Evolutionary conservation across 2,888 invertebrate species (phyloP).

Genomic region (Gnatocerus cornutus): DNA sequence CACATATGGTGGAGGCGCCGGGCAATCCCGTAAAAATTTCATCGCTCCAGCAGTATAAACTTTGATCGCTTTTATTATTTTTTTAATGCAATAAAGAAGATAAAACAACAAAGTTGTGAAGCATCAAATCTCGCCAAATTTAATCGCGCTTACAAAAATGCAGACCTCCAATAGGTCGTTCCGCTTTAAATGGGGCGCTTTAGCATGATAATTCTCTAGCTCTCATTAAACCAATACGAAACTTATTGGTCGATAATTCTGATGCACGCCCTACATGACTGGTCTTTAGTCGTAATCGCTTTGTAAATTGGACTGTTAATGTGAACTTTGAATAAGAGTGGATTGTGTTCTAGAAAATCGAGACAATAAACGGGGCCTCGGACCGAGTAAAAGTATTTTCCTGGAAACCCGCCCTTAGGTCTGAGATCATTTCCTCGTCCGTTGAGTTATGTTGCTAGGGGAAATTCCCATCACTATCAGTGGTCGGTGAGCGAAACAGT

Average conservation of each 20-base stretch:
- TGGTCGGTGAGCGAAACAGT: slow-evolving; percentile 30
- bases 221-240: too few species aligned
- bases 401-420: background rate
- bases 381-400: slow-evolving; percentile 6
- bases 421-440: slow-evolving; percentile 17
- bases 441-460: slow-evolving; percentile 42
- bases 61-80: slow-evolving; percentile 18
- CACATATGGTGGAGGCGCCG: slow-evolving; percentile 22
- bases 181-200: background rate
- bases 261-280: too few species aligned
- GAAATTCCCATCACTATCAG: slow-evolving; percentile 30
- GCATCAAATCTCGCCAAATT: background rate
- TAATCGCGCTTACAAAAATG: background rate
- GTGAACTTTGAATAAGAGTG: too few species aligned
- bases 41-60: slow-evolving; percentile 6
- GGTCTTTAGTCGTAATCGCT: too few species aligned
- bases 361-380: background rate
- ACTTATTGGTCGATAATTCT: too few species aligned
- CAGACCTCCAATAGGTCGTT: background rate
- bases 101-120: slow-evolving; percentile 2
- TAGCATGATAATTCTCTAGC: too few species aligned
- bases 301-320: too few species aligned
- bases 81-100: background rate
- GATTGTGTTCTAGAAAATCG: too few species aligned
- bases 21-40: slow-evolving; percentile 16